Evolutionary conservation across 2,797 vertebrate genomes (phyloP), one percentile per base, ranked within the genome.

Genomic region (Hypotaenidia okinawae): DNA sequence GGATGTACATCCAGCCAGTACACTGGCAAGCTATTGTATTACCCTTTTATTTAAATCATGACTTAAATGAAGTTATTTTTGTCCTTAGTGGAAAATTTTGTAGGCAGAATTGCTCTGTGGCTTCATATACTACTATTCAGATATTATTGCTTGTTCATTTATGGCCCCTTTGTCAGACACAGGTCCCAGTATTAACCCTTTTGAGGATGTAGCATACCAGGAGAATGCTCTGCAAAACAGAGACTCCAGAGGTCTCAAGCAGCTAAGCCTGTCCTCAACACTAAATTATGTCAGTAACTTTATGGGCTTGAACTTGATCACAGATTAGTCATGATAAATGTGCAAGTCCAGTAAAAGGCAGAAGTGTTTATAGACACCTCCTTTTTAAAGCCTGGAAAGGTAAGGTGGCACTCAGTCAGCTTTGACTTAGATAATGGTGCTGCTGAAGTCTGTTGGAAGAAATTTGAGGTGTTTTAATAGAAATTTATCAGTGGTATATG

Each of bases 271-370:
- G 43, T 61, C 55, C 55, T 81, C 52, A 35, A 1, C 21, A 14
- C 27, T 37, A 4, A 18, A 13, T 64, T 54, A 63, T 23, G 2
- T 68, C 24, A 33, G 43, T 63, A 25, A 32, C 9, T 58, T 39
- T 16, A 16, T 57, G 25, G 32, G 32, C 49, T 76, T 82, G 72
- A 45, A 25, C 6, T 9, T 32, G 54, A 13, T 18, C 15, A 21
- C 30, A 51, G n/a, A 14, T 57, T n/a, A 10, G 30, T 9, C 5
- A 11, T 33, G 21, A 18, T 14, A 9, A 2, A 23, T 0, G 1
- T 81, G 55, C 33, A 25, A 52, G 47, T 67, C 32, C 52, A 39
- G 37, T 21, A 45, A 32, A 45, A 92, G 41, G 4, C 3, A 6
- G 70, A 77, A 84, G 39, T 16, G 1, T 74, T 69, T 63, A 5